Base-by-base conservation (phyloP, 2,888 invertebrate genomes). In the Drosophila rellima region DNA sequence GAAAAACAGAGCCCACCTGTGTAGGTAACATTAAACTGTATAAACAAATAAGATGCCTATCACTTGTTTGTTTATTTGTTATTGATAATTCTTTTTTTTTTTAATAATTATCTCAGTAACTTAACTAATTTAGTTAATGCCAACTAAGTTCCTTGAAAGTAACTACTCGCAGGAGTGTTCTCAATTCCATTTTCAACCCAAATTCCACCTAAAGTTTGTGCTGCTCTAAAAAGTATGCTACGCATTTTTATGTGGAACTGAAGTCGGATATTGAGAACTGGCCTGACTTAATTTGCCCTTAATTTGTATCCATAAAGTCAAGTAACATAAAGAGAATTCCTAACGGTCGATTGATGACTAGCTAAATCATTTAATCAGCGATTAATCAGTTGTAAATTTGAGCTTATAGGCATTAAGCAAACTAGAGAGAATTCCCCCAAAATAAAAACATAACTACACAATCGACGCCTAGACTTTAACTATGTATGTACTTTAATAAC, bases 351-450 rank as follows among this genome's bases (percentile, higher is more conserved):
- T 57, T 54, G 39, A 57, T 37, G 54, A 51, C 51, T 52, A 47
- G 61, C 57, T 68, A 69, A 66, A 60, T 67, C 60, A 70, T 64
- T 52, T 66, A 37, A 67, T 57, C 66, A 65, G 68, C 59, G 67
- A 78, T 73, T 72, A 86, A 86, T 88, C 88, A 86, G 86, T 86
- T 86, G 88, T 86, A 86, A 86, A 88, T 88, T 88, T 86, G 86
- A 86, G 86, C 86, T 86, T 86, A 86, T 88, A 84, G 88, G 83
- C 86, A 80, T 80, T 83, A 86, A 81, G 76, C 45, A 50, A 69
- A 74, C 15, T 70, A 59, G 47, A 59, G 26, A 59, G 37, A 59
- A 48, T 59, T 26, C 18, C 35, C 54, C 42, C n/a, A 51, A 51
- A 11, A 33, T 17, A 44, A 47, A 33, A 8, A 23, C 64, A 51